Evolutionary conservation across 2,797 vertebrate genomes (phyloP).

Genomic region (Syncerus caffer): DNA sequence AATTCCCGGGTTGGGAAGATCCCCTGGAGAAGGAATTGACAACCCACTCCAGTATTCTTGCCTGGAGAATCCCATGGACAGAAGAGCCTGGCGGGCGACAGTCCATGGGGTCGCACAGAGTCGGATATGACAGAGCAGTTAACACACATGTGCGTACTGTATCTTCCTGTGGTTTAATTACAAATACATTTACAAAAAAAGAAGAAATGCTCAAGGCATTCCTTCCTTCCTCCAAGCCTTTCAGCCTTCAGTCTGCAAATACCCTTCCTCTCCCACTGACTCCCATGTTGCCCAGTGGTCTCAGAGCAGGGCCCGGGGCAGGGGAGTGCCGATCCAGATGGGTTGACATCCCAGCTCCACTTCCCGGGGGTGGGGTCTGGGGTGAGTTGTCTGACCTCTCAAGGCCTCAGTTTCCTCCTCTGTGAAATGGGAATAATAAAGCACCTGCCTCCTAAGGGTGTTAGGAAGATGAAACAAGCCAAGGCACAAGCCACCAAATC

Average conservation of each 20-base stretch:
- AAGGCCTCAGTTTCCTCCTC: neutral
- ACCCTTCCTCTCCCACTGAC: neutral
- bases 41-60: neutral
- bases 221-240: neutral
- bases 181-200: slow-evolving; percentile 37
- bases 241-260: neutral
- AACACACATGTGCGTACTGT: slow-evolving; percentile 27
- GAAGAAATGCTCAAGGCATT: neutral
- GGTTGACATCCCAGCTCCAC: neutral
- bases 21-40: neutral
- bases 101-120: neutral
- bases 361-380: neutral
- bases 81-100: neutral
- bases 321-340: neutral
- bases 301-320: neutral
- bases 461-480: neutral
- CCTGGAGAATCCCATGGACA: neutral
- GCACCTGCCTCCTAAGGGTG: neutral
- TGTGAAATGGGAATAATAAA: neutral
- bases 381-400: neutral
- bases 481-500: neutral
- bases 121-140: neutral
- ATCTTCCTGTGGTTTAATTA: slow-evolving; percentile 74
- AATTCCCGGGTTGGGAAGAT: neutral
- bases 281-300: neutral